Percentiles rank a stretch among this genome's conserved stretches.
These are phyloP conservation scores for Ascaphus truei DNA, from an alignment of 2,113 vertebrate genomes.

Conservation along the genomic window DNA sequence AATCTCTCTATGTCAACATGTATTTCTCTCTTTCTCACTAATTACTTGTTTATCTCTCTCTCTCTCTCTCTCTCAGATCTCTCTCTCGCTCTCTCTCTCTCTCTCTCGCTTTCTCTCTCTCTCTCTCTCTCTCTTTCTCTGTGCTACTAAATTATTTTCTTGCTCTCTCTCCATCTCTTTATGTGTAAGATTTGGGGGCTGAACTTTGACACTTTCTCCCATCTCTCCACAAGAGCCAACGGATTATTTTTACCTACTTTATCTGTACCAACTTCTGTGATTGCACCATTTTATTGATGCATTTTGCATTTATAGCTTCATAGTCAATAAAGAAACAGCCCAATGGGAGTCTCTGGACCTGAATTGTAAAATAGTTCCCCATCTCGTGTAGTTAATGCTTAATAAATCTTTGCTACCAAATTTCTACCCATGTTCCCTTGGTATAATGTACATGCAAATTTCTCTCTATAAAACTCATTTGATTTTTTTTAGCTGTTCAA, in stretches of 20 bases:
- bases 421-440: neutral
- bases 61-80: too few species aligned
- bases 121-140: too few species aligned
- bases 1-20: too few species aligned
- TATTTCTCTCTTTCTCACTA: too few species aligned
- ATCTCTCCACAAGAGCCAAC: neutral
- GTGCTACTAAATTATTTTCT: too few species aligned
- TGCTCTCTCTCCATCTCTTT: too few species aligned
- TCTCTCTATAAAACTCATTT: constrained; percentile 27
- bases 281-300: neutral
- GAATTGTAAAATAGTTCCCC: neutral
- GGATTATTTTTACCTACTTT: neutral
- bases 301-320: neutral
- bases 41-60: too few species aligned
- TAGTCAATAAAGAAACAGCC: neutral
- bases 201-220: too few species aligned
- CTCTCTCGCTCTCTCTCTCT: too few species aligned
- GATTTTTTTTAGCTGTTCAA: constrained; percentile 33
- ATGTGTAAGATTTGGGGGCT: too few species aligned
- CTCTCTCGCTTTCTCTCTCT: too few species aligned
- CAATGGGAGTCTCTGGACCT: too few species aligned
- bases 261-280: neutral
- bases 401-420: neutral
- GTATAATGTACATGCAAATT: constrained; percentile 25
- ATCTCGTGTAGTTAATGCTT: neutral